Conservation (phyloP, 2,888 invertebrate species). For the Epistrophe eligans region DNA sequence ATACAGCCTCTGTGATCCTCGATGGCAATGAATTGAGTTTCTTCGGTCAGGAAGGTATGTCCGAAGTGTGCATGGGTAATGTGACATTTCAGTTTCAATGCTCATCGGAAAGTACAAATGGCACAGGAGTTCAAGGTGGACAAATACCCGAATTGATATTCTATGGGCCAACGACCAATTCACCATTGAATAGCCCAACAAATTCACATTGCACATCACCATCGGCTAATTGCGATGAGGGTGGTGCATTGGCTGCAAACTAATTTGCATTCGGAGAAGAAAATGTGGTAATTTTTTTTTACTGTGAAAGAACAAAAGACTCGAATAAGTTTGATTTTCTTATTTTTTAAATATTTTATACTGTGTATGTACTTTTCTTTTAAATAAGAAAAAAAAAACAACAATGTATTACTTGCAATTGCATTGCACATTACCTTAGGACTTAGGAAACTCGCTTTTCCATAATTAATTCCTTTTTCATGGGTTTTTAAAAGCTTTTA, state of each 20-base stretch:
- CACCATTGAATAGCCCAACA: conserved; percentile 82
- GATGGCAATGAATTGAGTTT: conserved; percentile 97
- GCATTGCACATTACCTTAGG: conserved; percentile 8
- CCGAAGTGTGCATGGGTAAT: conserved; percentile 95
- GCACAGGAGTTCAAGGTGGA: conserved; percentile 98
- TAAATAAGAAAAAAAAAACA: neutral
- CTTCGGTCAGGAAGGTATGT: conserved; percentile 98
- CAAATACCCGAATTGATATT: conserved; percentile 98
- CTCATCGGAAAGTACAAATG: conserved; percentile 98
- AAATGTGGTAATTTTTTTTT: conserved; percentile 15
- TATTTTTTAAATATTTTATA: conserved; percentile 38
- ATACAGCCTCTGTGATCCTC: conserved; percentile 97
- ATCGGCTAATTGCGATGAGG: conserved; percentile 79
- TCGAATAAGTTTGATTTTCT: conserved; percentile 55
- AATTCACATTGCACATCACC: conserved; percentile 82
- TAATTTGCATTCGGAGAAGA: neutral
- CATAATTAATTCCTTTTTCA: neutral
- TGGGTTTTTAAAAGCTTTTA: neutral
- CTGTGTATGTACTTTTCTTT: conserved; percentile 24
- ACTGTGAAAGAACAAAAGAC: conserved; percentile 47
- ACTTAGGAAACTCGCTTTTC: conserved; percentile 18
- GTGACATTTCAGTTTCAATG: conserved; percentile 99
- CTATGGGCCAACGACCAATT: conserved; percentile 91
- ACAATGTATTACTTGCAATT: neutral
- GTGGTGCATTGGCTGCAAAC: conserved; percentile 56